phyloP scores from a whole-genome alignment of 2,797 vertebrate genomes.

The Microctenopoma lineatum region DNA sequence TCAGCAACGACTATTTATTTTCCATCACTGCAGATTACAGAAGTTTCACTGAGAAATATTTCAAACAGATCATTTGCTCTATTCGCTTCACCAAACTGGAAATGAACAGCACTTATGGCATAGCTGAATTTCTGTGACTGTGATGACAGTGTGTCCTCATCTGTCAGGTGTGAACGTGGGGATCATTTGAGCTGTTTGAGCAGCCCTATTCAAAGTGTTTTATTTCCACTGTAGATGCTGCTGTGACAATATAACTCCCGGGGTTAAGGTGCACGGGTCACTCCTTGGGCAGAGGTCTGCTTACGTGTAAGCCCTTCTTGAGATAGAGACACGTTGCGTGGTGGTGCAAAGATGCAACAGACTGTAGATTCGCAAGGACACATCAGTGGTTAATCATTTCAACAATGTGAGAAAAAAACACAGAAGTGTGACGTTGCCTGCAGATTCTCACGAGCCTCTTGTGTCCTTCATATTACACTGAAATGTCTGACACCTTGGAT shows the following conservation, averaged over 20 bases:
- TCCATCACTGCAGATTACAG: background rate
- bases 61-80: background rate
- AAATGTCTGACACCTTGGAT: background rate
- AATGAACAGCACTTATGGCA: background rate
- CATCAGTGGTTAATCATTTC: background rate
- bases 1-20: background rate
- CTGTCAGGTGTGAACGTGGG: background rate
- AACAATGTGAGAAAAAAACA: background rate
- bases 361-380: background rate
- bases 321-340: background rate
- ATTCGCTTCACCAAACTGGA: background rate
- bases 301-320: background rate
- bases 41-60: background rate
- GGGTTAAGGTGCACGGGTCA: slow-evolving; percentile 3
- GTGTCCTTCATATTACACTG: background rate
- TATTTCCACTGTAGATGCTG: background rate
- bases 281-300: background rate
- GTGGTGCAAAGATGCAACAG: background rate
- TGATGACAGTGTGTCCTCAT: background rate
- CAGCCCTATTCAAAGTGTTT: no score
- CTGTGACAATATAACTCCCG: slow-evolving; percentile 13
- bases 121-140: background rate
- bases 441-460: background rate
- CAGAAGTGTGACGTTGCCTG: background rate
- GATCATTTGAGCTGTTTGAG: background rate